Conservation (phyloP, 2,797 vertebrate genomes). For the Scleropages formosus region DNA sequence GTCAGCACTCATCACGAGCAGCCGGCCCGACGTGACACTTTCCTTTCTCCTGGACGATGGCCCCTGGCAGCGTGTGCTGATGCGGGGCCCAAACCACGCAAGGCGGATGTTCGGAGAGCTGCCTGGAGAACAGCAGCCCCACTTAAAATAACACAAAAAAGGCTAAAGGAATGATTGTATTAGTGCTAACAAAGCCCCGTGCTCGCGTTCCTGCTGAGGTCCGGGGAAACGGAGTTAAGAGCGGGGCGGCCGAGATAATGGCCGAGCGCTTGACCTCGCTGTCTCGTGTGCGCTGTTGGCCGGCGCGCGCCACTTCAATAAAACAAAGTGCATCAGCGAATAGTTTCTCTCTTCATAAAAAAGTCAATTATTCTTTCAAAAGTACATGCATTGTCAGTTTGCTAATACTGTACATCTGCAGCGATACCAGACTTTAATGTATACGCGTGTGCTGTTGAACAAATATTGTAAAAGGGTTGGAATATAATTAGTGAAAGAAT, state of each 20-base stretch:
- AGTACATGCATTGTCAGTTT: constrained; percentile 53
- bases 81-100: constrained; percentile 47
- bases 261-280: background rate
- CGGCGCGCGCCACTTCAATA: constrained; percentile 34
- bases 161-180: constrained; percentile 51
- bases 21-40: constrained; percentile 53
- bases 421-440: background rate
- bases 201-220: constrained; percentile 46
- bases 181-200: constrained; percentile 57
- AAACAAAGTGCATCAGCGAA: constrained; percentile 59
- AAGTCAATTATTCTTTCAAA: constrained; percentile 62
- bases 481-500: background rate
- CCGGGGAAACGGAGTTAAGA: background rate
- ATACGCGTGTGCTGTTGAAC: background rate
- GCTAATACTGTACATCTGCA: background rate
- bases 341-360: constrained; percentile 53
- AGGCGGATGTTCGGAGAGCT: background rate
- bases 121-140: background rate
- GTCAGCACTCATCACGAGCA: constrained; percentile 64
- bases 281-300: constrained; percentile 24
- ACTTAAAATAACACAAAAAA: constrained; percentile 43
- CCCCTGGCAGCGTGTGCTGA: constrained; percentile 49
- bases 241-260: background rate
- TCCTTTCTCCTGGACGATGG: constrained; percentile 60
- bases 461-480: background rate